A percentile compares a stretch with the other conserved stretches of the same genome.
Evolutionary conservation across 2,888 invertebrate species (phyloP).

Genomic region (Cataglyphis cursor): DNA sequence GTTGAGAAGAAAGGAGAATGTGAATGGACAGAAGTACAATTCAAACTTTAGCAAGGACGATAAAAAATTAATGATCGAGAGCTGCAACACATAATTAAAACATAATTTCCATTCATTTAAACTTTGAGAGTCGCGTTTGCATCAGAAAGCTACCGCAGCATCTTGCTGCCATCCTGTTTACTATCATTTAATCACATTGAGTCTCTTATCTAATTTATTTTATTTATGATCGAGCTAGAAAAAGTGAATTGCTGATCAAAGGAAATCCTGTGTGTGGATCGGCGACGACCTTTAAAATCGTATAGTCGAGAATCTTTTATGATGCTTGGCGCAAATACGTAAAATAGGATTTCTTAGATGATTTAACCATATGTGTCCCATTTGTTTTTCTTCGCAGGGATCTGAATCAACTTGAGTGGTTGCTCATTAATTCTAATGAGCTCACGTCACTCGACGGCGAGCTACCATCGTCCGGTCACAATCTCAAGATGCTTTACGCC

Average conservation of each 20-base stretch:
- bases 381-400: conserved; percentile 86
- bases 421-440: conserved; percentile 93
- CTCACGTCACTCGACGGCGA: conserved; percentile 92
- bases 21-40: background rate
- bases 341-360: conserved; percentile 2
- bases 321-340: background rate
- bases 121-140: background rate
- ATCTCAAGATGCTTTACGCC: conserved; percentile 91
- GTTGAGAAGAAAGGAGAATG: background rate
- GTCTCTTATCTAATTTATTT: conserved; percentile 67
- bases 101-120: conserved; percentile 3
- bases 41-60: background rate
- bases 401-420: conserved; percentile 91
- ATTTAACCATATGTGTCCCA: conserved; percentile 35
- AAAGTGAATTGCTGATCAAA: conserved; percentile 20
- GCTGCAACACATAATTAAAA: background rate
- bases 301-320: conserved; percentile 13
- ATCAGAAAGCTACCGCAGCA: conserved; percentile 4
- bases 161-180: conserved; percentile 76
- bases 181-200: conserved; percentile 47
- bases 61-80: background rate
- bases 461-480: conserved; percentile 91
- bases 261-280: background rate
- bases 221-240: conserved; percentile 67
- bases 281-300: conserved; percentile 28